Base-by-base conservation (phyloP, 2,888 invertebrate genomes). In the Drosophila fulvimacula region DNA sequence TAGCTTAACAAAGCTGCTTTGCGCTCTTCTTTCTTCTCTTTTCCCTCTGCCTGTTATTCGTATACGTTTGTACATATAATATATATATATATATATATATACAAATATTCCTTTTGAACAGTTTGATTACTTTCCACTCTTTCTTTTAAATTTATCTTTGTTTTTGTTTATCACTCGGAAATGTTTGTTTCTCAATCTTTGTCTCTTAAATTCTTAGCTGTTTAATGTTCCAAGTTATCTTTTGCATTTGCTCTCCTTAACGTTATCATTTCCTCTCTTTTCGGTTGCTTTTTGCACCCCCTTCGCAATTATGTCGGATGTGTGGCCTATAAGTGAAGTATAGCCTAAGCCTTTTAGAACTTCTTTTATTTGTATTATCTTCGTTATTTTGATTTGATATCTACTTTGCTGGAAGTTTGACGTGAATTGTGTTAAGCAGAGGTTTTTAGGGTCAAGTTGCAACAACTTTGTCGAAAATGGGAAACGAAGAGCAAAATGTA, bases 401-500 rank as follows among this genome's bases (percentile, higher is more conserved):
- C 30, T 30, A 30, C 46, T 48, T 17, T 48, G 46, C 21, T 21
- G 15, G 9, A 44, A 44, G 44, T 48, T 17, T 17, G 48, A 3
- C 5, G 17, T 30, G 13, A 17, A 30, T 48, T 7, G 30, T 4
- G 17, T 48, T 7, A 3, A 19, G 19, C n/a, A 24, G 17, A 34
- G 48, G 24, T 36, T 46, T 58, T 36, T 17, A 4, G 32, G 49
- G 34, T 32, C 48, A 36, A 46, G 32, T 48, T 67, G 53, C 58
- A 55, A 46, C 32, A 44, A 61, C 24, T 53, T 60, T 64, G 30
- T 32, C 2, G 32, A 51, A 51, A 51, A 21, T 15, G 34, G 49
- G 51, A 64, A 51, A 56, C 53, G 49, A 27, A 27, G 38, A 53
- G 52, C 56, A 44, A 76, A 70, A 63, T 69, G 44, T 63, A 19